Base-by-base conservation (phyloP, 2,888 invertebrate species). In the Perizoma affinitatum region DNA sequence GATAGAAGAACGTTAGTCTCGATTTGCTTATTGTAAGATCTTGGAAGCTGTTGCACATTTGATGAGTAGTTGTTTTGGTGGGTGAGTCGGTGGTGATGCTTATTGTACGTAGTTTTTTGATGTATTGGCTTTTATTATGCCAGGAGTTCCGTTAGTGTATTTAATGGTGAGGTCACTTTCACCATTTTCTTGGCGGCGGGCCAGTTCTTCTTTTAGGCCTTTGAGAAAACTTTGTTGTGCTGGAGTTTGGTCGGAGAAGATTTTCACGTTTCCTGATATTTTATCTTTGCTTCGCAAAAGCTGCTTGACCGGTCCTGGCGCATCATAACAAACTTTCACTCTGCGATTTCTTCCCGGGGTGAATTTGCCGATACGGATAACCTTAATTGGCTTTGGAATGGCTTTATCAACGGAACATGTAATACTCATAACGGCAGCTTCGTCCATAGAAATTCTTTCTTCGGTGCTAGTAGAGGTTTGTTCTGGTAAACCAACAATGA, bases 101-200 rank as follows among this genome's bases (percentile, higher is more conserved):
- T 33, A 33, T 6, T 41, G 41, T 22, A 8, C 0, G 4, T 11
- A 47, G 47, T 47, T 47, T 47, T 47, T 47, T 47, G 35, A n/a
- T 9, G 47, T 9, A 22, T 22, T 22, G 5, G 34, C n/a, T 22
- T 36, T 53, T 33, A 52, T 51, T 7, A 71, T 71, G 10, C 44
- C 64, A 0, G 73, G 76, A 42, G 49, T 62, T 9, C 71, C 74
- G 52, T 72, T 71, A 6, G 71, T 50, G 42, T 73, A 76, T 62
- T 76, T 76, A 4, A 75, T 73, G 34, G 48, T 67, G 1, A 72
- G 46, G 11, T 72, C 49, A 9, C 33, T 61, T 61, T 76, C 72
- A 2, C 74, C 74, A 10, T 63, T 56, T 42, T 66, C 38, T 54
- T 45, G 42, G 0, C 74, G 66, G 6, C 59, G 54, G 7, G 41